phyloP scores from a whole-genome alignment of 2,888 invertebrate species.

The Dynastes maya region DNA sequence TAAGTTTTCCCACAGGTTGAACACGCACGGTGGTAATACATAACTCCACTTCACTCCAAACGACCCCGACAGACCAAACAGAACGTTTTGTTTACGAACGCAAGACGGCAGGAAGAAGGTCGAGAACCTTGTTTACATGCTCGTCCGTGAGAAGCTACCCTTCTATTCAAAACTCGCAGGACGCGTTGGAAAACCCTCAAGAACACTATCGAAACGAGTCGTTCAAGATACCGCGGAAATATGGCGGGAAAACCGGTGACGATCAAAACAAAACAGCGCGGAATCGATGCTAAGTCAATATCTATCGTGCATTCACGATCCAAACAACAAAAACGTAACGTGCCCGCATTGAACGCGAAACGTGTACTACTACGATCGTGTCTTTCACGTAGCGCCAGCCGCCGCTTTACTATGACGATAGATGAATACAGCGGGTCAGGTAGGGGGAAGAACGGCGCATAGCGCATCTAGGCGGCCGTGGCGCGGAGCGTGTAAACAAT shows the following conservation, averaged over 20 bases:
- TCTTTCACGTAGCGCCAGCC: background rate
- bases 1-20: constrained; percentile 25
- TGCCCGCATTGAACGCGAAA: background rate
- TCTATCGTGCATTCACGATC: background rate
- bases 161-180: no score
- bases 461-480: constrained; percentile 1
- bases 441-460: constrained; percentile 28
- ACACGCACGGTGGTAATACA: background rate
- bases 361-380: background rate
- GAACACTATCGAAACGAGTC: no score
- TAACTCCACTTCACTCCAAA: background rate
- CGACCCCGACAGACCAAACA: background rate
- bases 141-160: no score
- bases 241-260: background rate
- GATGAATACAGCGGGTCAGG: constrained; percentile 43
- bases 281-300: constrained; percentile 4
- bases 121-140: no score
- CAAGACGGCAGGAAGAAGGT: no score
- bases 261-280: background rate
- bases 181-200: no score
- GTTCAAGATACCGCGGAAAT: background rate
- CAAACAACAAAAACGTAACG: background rate
- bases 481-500: constrained; percentile 43
- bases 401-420: background rate
- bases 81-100: background rate